Evolutionary conservation across 1,140 invertebrate species (phyloP), one percentile per base, ranked within the genome.

Genomic region (Periplaneta americana): DNA sequence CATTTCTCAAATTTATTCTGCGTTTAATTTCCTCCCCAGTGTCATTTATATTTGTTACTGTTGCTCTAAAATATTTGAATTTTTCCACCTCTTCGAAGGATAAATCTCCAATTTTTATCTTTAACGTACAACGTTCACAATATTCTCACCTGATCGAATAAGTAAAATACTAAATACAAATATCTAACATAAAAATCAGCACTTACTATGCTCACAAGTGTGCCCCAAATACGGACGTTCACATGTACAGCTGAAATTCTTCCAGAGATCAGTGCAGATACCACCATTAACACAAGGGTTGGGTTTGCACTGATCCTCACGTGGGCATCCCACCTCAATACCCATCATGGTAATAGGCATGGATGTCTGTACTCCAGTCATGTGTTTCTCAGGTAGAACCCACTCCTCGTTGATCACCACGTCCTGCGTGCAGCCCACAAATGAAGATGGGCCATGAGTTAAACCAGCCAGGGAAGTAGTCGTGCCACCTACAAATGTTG

Each of bases 351-450:
- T 84, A 6, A 90, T 87, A 80, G 85, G 88, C 33, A 83, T 87
- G 28, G 6, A 28, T 4, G 78, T 74, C 80, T 80, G 84, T 83
- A 78, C 74, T n/a, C 28, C 48, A 9, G 22, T 66, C 48, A 5
- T 11, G 1, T 28, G 48, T 28, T 86, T 84, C 36, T 85, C 81
- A 1, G 86, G 87, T 48, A 87, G 79, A 17, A 96, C 92, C 93
- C 95, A 95, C 86, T 94, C 92, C 8, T 92, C 93, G 87, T 98
- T 97, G 34, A 98, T 93, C 34, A 93, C 91, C 13, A 98, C 93
- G 87, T 99, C 97, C 87, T 98, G 94, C 87, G 97, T 94, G 87
- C 98, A 99, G 5, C 97, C 97, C 28, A 97, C 93, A 87, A 97
- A 96, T 83, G 91, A 94, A 34, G 34, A 0, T 36, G 39, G 28